Percentiles rank a stretch among this genome's conserved stretches.
These are phyloP conservation scores for Calameuta idolon DNA, from an alignment of 2,888 invertebrate genomes.

Conservation along the genomic window DNA sequence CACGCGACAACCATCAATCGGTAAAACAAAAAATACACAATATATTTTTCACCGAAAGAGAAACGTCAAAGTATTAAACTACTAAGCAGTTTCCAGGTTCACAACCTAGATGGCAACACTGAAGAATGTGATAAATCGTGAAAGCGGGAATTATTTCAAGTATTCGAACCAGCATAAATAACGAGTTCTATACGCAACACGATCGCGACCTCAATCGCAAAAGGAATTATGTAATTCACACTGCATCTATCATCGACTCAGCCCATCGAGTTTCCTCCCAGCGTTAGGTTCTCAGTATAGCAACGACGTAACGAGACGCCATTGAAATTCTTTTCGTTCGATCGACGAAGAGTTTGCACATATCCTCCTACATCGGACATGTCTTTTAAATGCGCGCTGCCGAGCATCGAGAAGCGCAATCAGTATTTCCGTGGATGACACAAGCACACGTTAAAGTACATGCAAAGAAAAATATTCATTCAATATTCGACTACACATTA, in stretches of 20 bases:
- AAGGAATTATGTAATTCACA: conserved; percentile 45
- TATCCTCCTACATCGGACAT: not conserved
- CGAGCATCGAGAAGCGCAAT: not conserved
- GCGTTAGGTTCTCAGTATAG: not conserved
- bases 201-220: conserved; percentile 45
- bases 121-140: not conserved
- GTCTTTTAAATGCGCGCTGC: not conserved
- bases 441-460: not conserved
- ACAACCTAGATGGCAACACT: not conserved
- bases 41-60: not conserved
- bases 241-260: conserved; percentile 3
- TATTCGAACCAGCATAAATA: not conserved
- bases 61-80: not conserved
- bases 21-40: not conserved
- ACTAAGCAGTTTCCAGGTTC: not conserved
- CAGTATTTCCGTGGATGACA: not conserved
- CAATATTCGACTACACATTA: not conserved
- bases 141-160: conserved; percentile 6
- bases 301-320: not conserved
- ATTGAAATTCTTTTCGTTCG: not conserved
- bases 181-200: conserved; percentile 30
- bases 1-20: not conserved
- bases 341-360: not conserved
- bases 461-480: not conserved
- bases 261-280: not conserved